Percentiles rank a stretch among this genome's conserved stretches.
Evolutionary conservation across 2,797 vertebrate species (phyloP).

Genomic region (Manis javanica): DNA sequence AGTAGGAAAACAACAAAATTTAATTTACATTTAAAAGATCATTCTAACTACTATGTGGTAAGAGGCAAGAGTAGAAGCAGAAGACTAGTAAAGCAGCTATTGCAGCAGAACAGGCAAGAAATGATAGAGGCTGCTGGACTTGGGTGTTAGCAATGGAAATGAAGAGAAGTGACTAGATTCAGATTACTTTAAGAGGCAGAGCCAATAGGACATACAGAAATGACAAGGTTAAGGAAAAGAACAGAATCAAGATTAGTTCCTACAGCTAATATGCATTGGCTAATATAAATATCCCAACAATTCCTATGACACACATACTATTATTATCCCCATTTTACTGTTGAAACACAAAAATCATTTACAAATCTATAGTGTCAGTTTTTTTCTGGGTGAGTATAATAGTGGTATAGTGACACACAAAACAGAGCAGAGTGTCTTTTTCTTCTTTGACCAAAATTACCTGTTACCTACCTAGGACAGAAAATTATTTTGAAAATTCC

Average conservation of each 20-base stretch:
- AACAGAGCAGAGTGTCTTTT: slow-evolving; percentile 3
- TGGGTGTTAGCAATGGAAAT: neutral
- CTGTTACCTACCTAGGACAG: slow-evolving; percentile 3
- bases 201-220: slow-evolving; percentile 47
- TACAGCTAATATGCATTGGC: neutral
- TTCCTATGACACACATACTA: slow-evolving; percentile 15
- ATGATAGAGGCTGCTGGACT: neutral
- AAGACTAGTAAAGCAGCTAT: neutral
- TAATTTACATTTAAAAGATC: slow-evolving; percentile 52
- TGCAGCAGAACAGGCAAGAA: slow-evolving; percentile 29
- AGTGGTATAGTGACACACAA: neutral
- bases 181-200: slow-evolving; percentile 36
- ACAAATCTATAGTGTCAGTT: slow-evolving; percentile 7
- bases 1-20: slow-evolving; percentile 58
- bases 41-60: slow-evolving; percentile 18
- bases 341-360: slow-evolving; percentile 60
- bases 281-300: slow-evolving; percentile 30
- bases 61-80: neutral
- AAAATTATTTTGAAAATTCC: slow-evolving; percentile 62
- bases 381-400: neutral
- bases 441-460: slow-evolving; percentile 32
- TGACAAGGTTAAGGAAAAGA: slow-evolving; percentile 25
- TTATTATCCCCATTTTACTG: slow-evolving; percentile 76
- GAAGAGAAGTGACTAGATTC: slow-evolving; percentile 31
- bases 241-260: slow-evolving; percentile 51